Conservation (phyloP, 2,888 invertebrate species). For the Tromatobia lineatoria region DNA sequence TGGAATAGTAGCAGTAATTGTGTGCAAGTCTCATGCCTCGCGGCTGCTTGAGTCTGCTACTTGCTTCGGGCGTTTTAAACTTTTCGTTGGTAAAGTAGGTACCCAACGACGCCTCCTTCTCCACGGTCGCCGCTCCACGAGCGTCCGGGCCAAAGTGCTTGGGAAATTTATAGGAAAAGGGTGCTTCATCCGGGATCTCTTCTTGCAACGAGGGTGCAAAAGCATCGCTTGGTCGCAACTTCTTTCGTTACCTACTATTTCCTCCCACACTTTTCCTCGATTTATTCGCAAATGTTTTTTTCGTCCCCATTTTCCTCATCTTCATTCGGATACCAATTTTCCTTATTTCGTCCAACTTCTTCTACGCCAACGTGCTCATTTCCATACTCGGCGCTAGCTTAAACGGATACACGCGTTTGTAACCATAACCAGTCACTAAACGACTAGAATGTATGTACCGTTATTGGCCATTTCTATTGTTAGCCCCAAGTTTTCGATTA, state of each 20-base stretch:
- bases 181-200: conserved; percentile 41
- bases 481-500: too few species aligned
- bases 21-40: conserved; percentile 27
- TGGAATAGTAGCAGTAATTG: conserved; percentile 9
- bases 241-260: neutral
- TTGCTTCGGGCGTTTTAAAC: conserved; percentile 60
- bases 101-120: too few species aligned
- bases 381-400: conserved; percentile 26
- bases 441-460: too few species aligned
- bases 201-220: neutral
- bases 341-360: conserved; percentile 5
- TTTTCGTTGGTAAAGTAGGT: conserved; percentile 47
- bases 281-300: conserved; percentile 37
- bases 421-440: neutral
- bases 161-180: conserved; percentile 63
- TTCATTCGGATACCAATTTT: conserved; percentile 29
- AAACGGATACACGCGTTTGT: conserved; percentile 41
- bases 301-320: neutral
- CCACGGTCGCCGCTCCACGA: conserved; percentile 28
- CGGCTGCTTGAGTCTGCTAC: conserved; percentile 22
- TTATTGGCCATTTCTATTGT: too few species aligned
- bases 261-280: conserved; percentile 24
- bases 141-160: conserved; percentile 47
- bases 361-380: conserved; percentile 19
- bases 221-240: neutral